Conservation (phyloP, 2,113 vertebrate species). For the Artemisiospiza belli region DNA sequence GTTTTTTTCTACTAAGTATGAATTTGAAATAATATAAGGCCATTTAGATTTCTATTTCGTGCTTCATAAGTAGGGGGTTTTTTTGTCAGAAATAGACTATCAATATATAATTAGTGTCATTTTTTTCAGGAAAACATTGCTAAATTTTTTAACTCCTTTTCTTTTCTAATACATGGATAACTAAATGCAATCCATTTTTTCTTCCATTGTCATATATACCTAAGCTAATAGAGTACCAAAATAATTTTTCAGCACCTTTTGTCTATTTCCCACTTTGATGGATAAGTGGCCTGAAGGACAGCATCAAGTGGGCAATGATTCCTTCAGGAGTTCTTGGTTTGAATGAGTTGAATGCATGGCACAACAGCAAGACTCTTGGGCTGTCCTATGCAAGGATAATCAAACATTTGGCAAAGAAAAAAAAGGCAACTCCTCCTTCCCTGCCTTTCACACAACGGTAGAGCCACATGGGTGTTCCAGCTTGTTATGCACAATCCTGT, state of each 20-base stretch:
- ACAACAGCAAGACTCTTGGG: not conserved
- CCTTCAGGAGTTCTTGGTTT: not conserved
- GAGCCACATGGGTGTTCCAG: slow-evolving; percentile 15
- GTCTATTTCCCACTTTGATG: not conserved
- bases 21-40: not conserved
- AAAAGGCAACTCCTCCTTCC: not conserved
- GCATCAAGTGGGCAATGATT: not conserved
- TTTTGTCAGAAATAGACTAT: not conserved
- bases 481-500: slow-evolving; percentile 51
- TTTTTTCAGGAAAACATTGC: not conserved
- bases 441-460: not conserved
- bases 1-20: not conserved
- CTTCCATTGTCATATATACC: not conserved
- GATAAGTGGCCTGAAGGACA: not conserved
- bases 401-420: not conserved
- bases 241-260: not conserved
- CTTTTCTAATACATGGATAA: not conserved
- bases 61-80: not conserved
- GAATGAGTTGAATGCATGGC: not conserved
- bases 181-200: not conserved
- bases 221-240: not conserved
- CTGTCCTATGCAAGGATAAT: not conserved
- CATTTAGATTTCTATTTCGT: not conserved
- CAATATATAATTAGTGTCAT: not conserved
- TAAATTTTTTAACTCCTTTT: not conserved